Conservation (phyloP, 2,113 vertebrate species). For the Reinhardtius hippoglossoides region DNA sequence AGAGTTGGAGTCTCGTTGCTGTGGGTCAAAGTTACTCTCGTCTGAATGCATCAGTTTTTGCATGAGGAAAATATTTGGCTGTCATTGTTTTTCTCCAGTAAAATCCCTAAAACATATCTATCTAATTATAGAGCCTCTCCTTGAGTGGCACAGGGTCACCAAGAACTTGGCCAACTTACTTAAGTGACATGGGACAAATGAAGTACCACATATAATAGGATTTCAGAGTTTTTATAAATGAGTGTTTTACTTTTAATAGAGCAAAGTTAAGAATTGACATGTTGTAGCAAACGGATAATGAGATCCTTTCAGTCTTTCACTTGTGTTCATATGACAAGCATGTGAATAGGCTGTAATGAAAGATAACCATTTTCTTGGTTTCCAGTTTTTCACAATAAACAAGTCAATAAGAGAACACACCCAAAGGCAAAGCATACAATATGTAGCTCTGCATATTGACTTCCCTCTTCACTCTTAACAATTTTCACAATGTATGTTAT, state of each 20-base stretch:
- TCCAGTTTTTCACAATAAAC: constrained; percentile 9
- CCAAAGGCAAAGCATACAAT: constrained; percentile 32
- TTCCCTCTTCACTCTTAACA: not conserved
- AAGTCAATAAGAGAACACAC: constrained; percentile 35
- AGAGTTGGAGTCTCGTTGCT: not conserved
- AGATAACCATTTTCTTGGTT: constrained; percentile 20
- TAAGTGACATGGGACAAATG: not conserved
- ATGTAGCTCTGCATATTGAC: constrained; percentile 18
- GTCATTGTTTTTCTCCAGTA: no score
- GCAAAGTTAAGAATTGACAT: not conserved
- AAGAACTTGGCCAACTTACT: no score
- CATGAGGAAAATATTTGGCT: not conserved
- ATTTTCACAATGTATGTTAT: constrained; percentile 15
- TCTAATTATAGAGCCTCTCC: not conserved
- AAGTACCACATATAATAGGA: not conserved
- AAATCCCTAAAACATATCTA: no score
- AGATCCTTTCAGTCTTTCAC: not conserved
- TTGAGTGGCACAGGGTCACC: no score
- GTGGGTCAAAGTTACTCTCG: not conserved
- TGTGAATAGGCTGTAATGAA: constrained; percentile 29
- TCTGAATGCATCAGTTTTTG: not conserved
- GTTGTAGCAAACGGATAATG: not conserved
- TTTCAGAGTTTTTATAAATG: not conserved
- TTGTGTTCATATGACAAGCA: constrained; percentile 27
- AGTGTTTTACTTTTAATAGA: not conserved